Evolutionary conservation across 2,113 vertebrate genomes (phyloP).

Genomic region (Phrynosoma platyrhinos): DNA sequence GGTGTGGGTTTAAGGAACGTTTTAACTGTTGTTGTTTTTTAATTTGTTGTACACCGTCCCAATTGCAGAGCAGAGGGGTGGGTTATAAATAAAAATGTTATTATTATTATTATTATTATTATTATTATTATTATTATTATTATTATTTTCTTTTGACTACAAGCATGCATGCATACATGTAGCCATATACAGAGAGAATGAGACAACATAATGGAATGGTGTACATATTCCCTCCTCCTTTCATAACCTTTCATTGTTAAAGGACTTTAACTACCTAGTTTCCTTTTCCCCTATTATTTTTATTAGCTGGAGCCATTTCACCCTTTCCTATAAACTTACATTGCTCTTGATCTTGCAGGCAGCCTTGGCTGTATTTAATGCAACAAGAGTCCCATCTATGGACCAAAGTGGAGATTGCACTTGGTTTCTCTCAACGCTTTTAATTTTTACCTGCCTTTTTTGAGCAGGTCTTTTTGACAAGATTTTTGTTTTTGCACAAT

Average conservation of each 20-base stretch:
- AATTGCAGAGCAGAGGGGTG: too few species aligned
- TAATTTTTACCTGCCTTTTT: slow-evolving; percentile 32
- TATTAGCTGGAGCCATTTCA: slow-evolving; percentile 59
- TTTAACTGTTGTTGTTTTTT: too few species aligned
- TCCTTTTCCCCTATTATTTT: slow-evolving; percentile 57
- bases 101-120: too few species aligned
- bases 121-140: too few species aligned
- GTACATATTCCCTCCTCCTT: slow-evolving; percentile 33
- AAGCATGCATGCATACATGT: not conserved
- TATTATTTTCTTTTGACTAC: not conserved
- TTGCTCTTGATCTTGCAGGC: not conserved
- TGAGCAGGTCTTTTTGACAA: slow-evolving; percentile 41
- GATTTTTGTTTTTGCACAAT: slow-evolving; percentile 38
- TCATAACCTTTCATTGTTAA: slow-evolving; percentile 63
- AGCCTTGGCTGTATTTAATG: slow-evolving; percentile 14
- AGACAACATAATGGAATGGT: slow-evolving; percentile 43
- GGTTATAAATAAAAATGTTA: too few species aligned
- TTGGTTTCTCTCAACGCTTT: not conserved
- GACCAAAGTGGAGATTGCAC: slow-evolving; percentile 58
- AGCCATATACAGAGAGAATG: not conserved
- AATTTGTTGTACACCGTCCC: too few species aligned
- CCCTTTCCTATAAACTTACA: slow-evolving; percentile 43
- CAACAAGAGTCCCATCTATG: slow-evolving; percentile 76
- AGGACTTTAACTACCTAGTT: slow-evolving; percentile 63
- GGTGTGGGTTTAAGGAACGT: too few species aligned